Conservation (phyloP, 2,888 invertebrate species). For the Dromius quadrimaculatus region DNA sequence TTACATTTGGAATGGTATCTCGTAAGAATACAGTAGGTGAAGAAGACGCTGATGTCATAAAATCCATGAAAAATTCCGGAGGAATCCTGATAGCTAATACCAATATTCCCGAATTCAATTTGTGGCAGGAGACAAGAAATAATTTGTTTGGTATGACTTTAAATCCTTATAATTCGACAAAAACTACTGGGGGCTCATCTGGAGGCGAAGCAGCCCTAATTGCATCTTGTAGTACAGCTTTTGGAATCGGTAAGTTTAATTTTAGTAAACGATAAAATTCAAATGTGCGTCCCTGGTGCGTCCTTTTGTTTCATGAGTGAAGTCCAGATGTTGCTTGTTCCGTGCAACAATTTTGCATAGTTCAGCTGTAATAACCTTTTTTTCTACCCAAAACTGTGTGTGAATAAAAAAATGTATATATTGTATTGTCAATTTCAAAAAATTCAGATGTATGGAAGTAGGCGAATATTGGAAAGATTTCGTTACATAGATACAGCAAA, state of each 20-base stretch:
- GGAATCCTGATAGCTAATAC: conserved; percentile 89
- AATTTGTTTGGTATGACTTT: conserved; percentile 88
- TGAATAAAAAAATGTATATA: conserved; percentile 20
- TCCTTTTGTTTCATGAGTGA: too few relatives aligned
- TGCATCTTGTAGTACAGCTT: conserved; percentile 82
- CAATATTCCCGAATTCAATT: conserved; percentile 94
- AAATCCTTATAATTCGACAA: conserved; percentile 90
- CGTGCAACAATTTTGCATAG: too few relatives aligned
- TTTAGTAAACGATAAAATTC: conserved; percentile 1
- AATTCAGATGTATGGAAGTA: too few relatives aligned
- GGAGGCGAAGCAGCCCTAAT: conserved; percentile 87
- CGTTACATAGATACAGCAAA: not conserved
- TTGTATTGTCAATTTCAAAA: too few relatives aligned
- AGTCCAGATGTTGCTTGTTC: too few relatives aligned
- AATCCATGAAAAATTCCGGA: conserved; percentile 80
- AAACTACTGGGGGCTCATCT: conserved; percentile 92
- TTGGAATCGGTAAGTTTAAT: conserved; percentile 79
- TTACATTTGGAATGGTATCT: conserved; percentile 75
- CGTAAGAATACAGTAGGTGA: conserved; percentile 74
- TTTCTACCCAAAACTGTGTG: too few relatives aligned
- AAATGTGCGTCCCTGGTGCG: too few relatives aligned
- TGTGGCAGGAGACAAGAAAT: conserved; percentile 93
- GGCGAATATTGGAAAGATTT: too few relatives aligned
- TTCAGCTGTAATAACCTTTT: too few relatives aligned
- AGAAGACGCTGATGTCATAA: conserved; percentile 85